A percentile compares a stretch with the other conserved stretches of the same genome.
Evolutionary conservation across 1,140 invertebrate genomes (phyloP).

Genomic region (Drepana arcuata): DNA sequence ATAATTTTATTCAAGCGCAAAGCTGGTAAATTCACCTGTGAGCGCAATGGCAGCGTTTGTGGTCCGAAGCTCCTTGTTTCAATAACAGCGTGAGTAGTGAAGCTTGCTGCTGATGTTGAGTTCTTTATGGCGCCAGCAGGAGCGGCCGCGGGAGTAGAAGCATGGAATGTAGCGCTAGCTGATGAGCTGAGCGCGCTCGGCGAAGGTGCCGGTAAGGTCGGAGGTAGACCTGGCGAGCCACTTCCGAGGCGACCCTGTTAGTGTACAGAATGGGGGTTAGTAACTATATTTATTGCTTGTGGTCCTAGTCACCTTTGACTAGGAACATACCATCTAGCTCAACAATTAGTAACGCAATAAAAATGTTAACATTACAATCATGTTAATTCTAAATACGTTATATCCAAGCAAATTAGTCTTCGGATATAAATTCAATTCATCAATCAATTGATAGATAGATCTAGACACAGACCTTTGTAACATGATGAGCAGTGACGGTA

Average conservation of each 20-base stretch:
- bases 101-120: slow-evolving; percentile 72
- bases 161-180: slow-evolving; percentile 62
- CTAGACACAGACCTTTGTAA: slow-evolving; percentile 48
- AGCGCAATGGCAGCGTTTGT: slow-evolving; percentile 67
- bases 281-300: too few relatives aligned
- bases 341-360: too few relatives aligned
- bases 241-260: slow-evolving; percentile 55
- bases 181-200: slow-evolving; percentile 70
- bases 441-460: too few relatives aligned
- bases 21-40: slow-evolving; percentile 68
- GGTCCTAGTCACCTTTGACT: too few relatives aligned
- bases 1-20: too few relatives aligned
- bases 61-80: slow-evolving; percentile 70
- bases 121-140: slow-evolving; percentile 71
- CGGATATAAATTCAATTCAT: too few relatives aligned
- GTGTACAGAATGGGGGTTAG: too few relatives aligned
- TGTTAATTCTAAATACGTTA: too few relatives aligned
- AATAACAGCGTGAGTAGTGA: slow-evolving; percentile 70
- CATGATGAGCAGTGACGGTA: slow-evolving; percentile 66
- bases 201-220: slow-evolving; percentile 77
- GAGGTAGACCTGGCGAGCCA: slow-evolving; percentile 73
- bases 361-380: too few relatives aligned
- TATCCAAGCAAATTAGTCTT: too few relatives aligned
- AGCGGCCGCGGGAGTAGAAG: slow-evolving; percentile 65
- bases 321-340: too few relatives aligned